A percentile compares a stretch with the other conserved stretches of the same genome.
phyloP scores from a whole-genome alignment of 64 coral and sea anemone genomes.

The Orbicella faveolata region DNA sequence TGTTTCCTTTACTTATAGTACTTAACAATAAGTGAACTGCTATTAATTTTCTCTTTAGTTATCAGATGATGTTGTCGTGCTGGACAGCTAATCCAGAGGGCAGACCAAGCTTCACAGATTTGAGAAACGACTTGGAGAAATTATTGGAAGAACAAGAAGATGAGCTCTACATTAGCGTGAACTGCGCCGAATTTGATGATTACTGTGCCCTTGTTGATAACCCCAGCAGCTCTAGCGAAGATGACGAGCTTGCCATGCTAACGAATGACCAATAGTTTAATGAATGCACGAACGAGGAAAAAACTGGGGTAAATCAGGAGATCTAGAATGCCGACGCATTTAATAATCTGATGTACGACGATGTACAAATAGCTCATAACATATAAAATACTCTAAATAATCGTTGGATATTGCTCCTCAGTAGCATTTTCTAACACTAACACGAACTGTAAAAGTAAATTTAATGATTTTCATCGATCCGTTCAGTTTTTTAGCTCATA shows the following conservation, averaged over 20 bases:
- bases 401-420: no score
- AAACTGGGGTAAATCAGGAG: background rate
- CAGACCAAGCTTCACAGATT: constrained; percentile 75
- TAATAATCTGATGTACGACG: no score
- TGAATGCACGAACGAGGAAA: background rate
- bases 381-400: no score
- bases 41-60: constrained; percentile 26
- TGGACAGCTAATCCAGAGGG: constrained; percentile 59
- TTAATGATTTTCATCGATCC: no score
- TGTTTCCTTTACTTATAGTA: no score
- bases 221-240: constrained; percentile 2
- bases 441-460: no score
- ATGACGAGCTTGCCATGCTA: background rate
- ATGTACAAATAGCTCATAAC: no score
- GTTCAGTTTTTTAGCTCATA: no score
- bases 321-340: background rate
- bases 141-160: constrained; percentile 77
- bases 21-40: no score
- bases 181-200: constrained; percentile 57
- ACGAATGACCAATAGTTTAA: background rate
- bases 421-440: no score
- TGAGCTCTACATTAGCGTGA: constrained; percentile 73
- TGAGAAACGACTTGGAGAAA: constrained; percentile 73
- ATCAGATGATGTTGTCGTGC: constrained; percentile 70
- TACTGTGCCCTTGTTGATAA: constrained; percentile 40